These are phyloP conservation scores for Adelognathus sp. DNA, from an alignment of 2,888 invertebrate species.

Conservation along the genomic window DNA sequence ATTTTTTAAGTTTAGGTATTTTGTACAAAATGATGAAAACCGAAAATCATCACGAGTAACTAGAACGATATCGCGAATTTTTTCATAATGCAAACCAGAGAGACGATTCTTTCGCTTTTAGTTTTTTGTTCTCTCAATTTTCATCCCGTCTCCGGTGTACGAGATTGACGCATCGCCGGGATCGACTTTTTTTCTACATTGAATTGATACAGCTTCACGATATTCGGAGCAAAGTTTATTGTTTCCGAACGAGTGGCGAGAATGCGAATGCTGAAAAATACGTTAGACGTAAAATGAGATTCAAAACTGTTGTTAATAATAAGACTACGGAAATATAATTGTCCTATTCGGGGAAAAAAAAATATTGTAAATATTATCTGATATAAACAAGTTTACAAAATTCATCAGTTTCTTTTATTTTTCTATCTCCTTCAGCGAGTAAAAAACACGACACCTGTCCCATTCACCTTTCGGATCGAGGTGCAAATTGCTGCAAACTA, in stretches of 20 bases:
- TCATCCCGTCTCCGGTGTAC: not conserved
- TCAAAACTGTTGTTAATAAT: conserved; percentile 59
- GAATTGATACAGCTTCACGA: conserved; percentile 1
- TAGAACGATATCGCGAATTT: conserved; percentile 11
- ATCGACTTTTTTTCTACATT: not conserved
- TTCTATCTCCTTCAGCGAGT: too few relatives aligned
- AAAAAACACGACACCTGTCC: too few relatives aligned
- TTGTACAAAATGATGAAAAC: conserved; percentile 29
- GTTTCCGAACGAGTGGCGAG: conserved; percentile 31
- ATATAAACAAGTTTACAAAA: conserved; percentile 64
- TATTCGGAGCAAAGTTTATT: conserved; percentile 12
- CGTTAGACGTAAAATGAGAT: conserved; percentile 48
- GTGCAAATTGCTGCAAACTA: too few relatives aligned
- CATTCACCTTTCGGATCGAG: too few relatives aligned
- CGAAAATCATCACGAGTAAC: too few relatives aligned
- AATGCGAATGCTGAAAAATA: too few relatives aligned
- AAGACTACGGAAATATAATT: conserved; percentile 63
- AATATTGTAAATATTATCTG: conserved; percentile 65
- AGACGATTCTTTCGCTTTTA: conserved; percentile 19
- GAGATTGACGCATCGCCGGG: not conserved
- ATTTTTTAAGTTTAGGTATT: conserved; percentile 36
- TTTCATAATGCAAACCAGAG: conserved; percentile 1
- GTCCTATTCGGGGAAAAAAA: conserved; percentile 62
- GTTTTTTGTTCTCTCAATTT: conserved; percentile 22
- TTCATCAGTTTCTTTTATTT: conserved; percentile 33